phyloP scores from a whole-genome alignment of 2,888 invertebrate genomes.

The Diarsia rubi region DNA sequence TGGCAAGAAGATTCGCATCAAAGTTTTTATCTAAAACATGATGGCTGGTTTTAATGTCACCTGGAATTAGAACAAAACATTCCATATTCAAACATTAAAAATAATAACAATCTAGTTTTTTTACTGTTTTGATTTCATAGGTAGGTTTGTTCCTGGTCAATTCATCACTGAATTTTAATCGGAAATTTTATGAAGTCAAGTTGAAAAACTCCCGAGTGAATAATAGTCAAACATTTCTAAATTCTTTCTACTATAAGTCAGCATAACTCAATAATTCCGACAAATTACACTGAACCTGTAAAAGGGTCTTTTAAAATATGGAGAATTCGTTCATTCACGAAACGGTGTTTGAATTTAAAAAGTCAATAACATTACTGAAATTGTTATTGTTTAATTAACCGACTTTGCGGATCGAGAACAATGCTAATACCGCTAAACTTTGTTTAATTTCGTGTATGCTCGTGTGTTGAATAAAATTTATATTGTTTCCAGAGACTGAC shows the following conservation, averaged over 20 bases:
- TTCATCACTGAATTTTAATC: slow-evolving; percentile 8
- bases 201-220: neutral
- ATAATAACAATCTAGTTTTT: neutral
- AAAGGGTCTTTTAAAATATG: slow-evolving; percentile 43
- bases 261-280: slow-evolving; percentile 47
- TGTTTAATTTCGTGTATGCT: slow-evolving; percentile 61
- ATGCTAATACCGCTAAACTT: slow-evolving; percentile 65
- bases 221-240: slow-evolving; percentile 32
- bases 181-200: neutral
- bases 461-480: slow-evolving; percentile 64
- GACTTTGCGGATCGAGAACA: slow-evolving; percentile 55
- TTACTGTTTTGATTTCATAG: slow-evolving; percentile 1
- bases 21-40: slow-evolving; percentile 1
- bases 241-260: slow-evolving; percentile 22
- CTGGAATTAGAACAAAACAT: slow-evolving; percentile 16
- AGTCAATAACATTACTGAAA: slow-evolving; percentile 66
- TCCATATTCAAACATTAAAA: neutral
- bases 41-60: slow-evolving; percentile 7
- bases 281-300: slow-evolving; percentile 49
- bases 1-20: slow-evolving; percentile 9
- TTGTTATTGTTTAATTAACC: slow-evolving; percentile 72
- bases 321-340: slow-evolving; percentile 50
- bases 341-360: slow-evolving; percentile 65
- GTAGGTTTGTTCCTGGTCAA: neutral
- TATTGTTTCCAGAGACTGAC: slow-evolving; percentile 60